Percentiles rank a stretch among this genome's conserved stretches.
These are phyloP conservation scores for Cydia pomonella DNA, from an alignment of 1,140 invertebrate species.

Conservation along the genomic window DNA sequence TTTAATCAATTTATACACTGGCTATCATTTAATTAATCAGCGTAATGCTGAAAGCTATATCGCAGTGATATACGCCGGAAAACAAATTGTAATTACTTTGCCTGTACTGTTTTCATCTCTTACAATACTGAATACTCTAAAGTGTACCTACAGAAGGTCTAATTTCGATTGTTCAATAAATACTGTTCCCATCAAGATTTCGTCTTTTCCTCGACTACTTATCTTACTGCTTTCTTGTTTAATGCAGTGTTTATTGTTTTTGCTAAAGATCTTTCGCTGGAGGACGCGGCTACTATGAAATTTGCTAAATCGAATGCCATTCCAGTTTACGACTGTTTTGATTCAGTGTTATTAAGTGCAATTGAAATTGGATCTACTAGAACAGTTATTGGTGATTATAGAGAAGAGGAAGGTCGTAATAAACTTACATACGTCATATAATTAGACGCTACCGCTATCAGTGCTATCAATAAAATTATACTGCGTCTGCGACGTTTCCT, in stretches of 20 bases:
- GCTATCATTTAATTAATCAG: conserved; percentile 67
- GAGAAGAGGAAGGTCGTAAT: conserved; percentile 12
- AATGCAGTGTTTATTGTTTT: conserved; percentile 49
- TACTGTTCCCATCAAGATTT: conserved; percentile 42
- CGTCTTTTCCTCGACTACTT: conserved; percentile 46
- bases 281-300: conserved; percentile 28
- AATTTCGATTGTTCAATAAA: conserved; percentile 34
- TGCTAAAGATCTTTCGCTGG: conserved; percentile 42
- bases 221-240: conserved; percentile 45
- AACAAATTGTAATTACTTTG: conserved; percentile 56
- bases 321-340: conserved; percentile 20
- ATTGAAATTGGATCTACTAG: conserved; percentile 24
- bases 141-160: conserved; percentile 15
- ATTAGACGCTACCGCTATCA: conserved; percentile 38
- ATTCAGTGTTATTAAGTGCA: conserved; percentile 33
- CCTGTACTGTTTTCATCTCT: conserved; percentile 33
- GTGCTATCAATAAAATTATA: conserved; percentile 41
- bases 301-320: conserved; percentile 28
- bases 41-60: conserved; percentile 52
- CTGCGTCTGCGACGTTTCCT: conserved; percentile 37
- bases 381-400: conserved; percentile 29
- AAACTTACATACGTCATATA: conserved; percentile 32
- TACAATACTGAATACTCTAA: conserved; percentile 31
- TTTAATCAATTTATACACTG: conserved; percentile 52
- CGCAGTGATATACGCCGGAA: conserved; percentile 49